Evolutionary conservation across 1,140 invertebrate genomes (phyloP).

Genomic region (Caligus rogercresseyi): DNA sequence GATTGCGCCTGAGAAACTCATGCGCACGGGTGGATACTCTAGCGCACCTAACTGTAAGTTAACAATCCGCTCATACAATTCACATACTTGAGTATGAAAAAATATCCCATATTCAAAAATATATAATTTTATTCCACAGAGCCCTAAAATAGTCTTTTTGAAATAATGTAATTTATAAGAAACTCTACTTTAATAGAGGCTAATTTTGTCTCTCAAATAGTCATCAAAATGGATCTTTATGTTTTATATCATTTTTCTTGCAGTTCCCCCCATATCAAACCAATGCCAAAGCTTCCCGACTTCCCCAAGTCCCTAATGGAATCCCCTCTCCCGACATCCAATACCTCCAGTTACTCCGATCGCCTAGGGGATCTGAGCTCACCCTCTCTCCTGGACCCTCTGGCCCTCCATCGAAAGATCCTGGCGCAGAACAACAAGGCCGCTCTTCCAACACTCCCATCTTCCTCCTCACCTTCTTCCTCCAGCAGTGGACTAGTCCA

Average conservation of each 20-base stretch:
- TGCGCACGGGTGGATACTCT: slow-evolving; percentile 75
- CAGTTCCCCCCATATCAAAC: not conserved
- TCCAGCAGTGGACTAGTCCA: too few species aligned
- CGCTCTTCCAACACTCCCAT: not conserved
- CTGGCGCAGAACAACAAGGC: slow-evolving; percentile 8
- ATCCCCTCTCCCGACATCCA: slow-evolving; percentile 18
- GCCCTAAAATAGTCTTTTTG: too few species aligned
- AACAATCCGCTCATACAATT: not conserved
- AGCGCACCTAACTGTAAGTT: not conserved
- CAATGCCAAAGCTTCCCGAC: slow-evolving; percentile 22
- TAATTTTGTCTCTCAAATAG: too few species aligned
- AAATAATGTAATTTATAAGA: too few species aligned
- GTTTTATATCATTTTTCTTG: too few species aligned
- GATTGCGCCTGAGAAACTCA: slow-evolving; percentile 85
- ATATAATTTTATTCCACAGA: too few species aligned
- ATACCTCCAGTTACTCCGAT: not conserved
- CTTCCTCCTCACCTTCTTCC: not conserved
- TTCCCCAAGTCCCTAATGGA: slow-evolving; percentile 23
- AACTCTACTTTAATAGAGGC: too few species aligned
- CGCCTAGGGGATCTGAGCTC: slow-evolving; percentile 4
- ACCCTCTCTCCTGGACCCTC: slow-evolving; percentile 20
- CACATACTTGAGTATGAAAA: not conserved
- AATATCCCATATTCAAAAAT: too few species aligned
- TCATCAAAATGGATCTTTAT: too few species aligned
- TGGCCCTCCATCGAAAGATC: slow-evolving; percentile 11